phyloP scores from a whole-genome alignment of 2,888 invertebrate genomes.

The Nowickia ferox region DNA sequence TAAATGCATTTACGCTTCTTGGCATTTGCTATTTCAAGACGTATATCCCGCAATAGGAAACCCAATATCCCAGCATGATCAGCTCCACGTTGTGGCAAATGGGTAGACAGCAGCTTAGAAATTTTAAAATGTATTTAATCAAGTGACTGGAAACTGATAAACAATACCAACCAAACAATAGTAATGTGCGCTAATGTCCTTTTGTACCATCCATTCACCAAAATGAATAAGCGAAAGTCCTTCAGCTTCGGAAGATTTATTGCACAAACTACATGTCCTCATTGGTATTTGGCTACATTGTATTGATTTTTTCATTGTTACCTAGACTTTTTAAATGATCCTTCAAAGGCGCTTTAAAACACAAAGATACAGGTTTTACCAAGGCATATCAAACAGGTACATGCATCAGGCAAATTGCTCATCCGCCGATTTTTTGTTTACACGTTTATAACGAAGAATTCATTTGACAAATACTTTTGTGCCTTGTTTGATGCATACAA shows the following conservation, averaged over 20 bases:
- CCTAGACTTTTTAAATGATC: neutral
- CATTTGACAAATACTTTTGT: too few relatives aligned
- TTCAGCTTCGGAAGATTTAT: slow-evolving; percentile 26
- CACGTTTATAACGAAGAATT: too few relatives aligned
- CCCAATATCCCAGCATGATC: slow-evolving; percentile 90
- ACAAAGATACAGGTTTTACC: neutral
- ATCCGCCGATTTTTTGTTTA: too few relatives aligned
- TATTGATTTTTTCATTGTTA: slow-evolving; percentile 1
- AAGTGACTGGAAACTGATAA: neutral
- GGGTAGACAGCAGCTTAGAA: slow-evolving; percentile 87
- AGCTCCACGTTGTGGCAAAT: slow-evolving; percentile 87
- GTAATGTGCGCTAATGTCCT: slow-evolving; percentile 77
- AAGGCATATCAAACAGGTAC: too few relatives aligned
- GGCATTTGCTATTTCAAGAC: slow-evolving; percentile 86
- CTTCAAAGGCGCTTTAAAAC: neutral
- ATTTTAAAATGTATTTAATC: neutral
- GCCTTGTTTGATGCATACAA: too few relatives aligned
- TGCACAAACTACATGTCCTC: slow-evolving; percentile 56
- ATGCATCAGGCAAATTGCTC: too few relatives aligned
- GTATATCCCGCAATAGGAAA: slow-evolving; percentile 88
- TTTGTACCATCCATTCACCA: slow-evolving; percentile 79
- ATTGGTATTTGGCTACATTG: neutral
- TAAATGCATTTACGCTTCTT: slow-evolving; percentile 75
- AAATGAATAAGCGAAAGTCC: slow-evolving; percentile 72
- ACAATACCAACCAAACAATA: slow-evolving; percentile 78